A percentile compares a stretch with the other conserved stretches of the same genome.
phyloP scores from a whole-genome alignment of 2,888 invertebrate species.

The Gisinianus flammeolus region DNA sequence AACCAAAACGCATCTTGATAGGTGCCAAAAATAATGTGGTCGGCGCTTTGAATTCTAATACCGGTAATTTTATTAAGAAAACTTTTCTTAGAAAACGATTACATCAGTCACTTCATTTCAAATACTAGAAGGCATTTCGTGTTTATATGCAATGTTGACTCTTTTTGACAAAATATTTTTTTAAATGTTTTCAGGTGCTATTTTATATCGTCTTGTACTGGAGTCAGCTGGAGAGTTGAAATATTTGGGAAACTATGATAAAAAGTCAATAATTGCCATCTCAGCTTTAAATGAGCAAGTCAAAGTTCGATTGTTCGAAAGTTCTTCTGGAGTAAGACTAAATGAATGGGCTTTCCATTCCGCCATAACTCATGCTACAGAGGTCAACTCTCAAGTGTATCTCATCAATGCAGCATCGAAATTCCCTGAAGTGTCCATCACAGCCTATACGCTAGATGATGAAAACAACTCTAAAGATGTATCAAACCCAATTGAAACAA shows the following conservation, averaged over 20 bases:
- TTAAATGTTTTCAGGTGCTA: conserved; percentile 72
- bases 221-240: conserved; percentile 64
- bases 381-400: conserved; percentile 30
- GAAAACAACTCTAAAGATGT: not conserved
- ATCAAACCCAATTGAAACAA: not conserved
- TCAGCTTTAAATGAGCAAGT: conserved; percentile 69
- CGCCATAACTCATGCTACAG: conserved; percentile 42
- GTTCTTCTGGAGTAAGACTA: conserved; percentile 68
- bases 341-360: conserved; percentile 58
- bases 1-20: conserved; percentile 74
- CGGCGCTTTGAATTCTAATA: conserved; percentile 79
- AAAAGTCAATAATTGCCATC: conserved; percentile 70
- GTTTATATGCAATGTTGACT: too few species aligned
- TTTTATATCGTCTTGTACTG: conserved; percentile 83
- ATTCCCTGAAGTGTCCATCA: conserved; percentile 18
- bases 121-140: too few species aligned
- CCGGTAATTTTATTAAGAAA: too few species aligned
- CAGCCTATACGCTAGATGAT: not conserved
- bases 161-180: too few species aligned
- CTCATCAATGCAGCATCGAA: conserved; percentile 25
- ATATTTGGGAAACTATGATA: conserved; percentile 59
- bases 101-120: too few species aligned
- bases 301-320: conserved; percentile 77
- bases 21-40: conserved; percentile 87
- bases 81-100: too few species aligned